Percentiles rank a stretch among this genome's conserved stretches.
Evolutionary conservation across 2,888 invertebrate genomes (phyloP).

Genomic region (Nymphalis urticae): DNA sequence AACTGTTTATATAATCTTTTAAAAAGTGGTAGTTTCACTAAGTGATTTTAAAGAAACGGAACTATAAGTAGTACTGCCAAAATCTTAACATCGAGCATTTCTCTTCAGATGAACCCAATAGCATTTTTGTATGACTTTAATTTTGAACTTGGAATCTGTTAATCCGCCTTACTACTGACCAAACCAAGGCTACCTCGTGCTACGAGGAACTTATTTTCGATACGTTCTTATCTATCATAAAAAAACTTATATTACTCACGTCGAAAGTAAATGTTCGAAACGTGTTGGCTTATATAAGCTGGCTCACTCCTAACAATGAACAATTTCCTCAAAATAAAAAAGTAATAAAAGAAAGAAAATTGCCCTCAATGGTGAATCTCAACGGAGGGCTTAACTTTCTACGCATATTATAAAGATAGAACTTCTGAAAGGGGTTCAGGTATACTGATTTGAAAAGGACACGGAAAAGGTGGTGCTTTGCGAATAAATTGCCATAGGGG

Average conservation of each 20-base stretch:
- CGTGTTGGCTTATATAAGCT: neutral
- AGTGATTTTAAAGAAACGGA: no score
- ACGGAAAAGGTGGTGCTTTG: conserved; percentile 42
- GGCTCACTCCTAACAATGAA: conserved; percentile 52
- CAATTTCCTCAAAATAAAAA: conserved; percentile 45
- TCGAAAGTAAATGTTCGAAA: conserved; percentile 1
- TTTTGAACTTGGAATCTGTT: no score
- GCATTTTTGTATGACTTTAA: no score
- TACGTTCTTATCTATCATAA: neutral
- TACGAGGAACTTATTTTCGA: no score
- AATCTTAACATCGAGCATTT: no score
- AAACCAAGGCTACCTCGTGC: no score
- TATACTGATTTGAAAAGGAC: conserved; percentile 68
- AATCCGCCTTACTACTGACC: no score
- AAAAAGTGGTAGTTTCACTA: no score
- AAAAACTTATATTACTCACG: neutral
- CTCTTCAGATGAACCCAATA: no score
- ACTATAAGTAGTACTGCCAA: no score
- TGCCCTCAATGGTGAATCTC: conserved; percentile 46
- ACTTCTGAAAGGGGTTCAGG: conserved; percentile 74
- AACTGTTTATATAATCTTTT: no score
- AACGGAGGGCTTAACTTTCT: conserved; percentile 45
- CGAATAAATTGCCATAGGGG: conserved; percentile 33
- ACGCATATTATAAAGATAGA: conserved; percentile 61
- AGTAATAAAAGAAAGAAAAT: conserved; percentile 64